Evolutionary conservation across 2,888 invertebrate species (phyloP).

Genomic region (Melanchra persicariae): DNA sequence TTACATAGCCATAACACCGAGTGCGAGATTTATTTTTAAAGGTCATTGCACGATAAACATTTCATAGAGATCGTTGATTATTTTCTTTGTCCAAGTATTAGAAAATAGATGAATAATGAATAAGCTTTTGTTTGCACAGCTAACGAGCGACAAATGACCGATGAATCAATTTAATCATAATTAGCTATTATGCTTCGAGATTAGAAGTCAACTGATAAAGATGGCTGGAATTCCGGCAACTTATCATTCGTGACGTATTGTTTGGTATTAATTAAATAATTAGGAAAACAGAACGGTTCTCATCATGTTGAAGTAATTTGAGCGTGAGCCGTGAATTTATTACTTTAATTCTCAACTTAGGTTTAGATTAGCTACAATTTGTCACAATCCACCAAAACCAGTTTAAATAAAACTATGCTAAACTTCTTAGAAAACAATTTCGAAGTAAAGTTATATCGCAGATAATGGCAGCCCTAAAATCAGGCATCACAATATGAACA

Average conservation of each 20-base stretch:
- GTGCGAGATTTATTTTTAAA: not conserved
- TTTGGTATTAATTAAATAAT: not conserved
- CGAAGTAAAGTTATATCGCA: not conserved
- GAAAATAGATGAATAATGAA: constrained; percentile 1
- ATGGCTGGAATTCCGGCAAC: not conserved
- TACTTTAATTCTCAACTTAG: not conserved
- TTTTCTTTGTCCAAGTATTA: not conserved
- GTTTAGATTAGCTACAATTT: not conserved
- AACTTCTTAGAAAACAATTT: not conserved
- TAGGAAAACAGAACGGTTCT: not conserved
- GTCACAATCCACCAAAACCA: not conserved
- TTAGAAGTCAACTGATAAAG: constrained; percentile 21
- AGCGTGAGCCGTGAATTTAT: too few relatives aligned
- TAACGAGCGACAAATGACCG: not conserved
- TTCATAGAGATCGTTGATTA: not conserved
- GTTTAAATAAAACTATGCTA: not conserved
- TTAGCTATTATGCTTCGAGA: constrained; percentile 3
- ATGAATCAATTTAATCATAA: constrained; percentile 34
- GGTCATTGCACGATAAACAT: constrained; percentile 17
- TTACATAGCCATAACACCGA: not conserved
- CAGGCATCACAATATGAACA: not conserved
- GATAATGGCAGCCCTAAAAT: not conserved
- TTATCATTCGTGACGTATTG: constrained; percentile 5
- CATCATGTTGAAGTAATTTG: not conserved
- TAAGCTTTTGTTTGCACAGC: not conserved